phyloP scores from a whole-genome alignment of 2,888 invertebrate species.

The Prosapia bicincta region DNA sequence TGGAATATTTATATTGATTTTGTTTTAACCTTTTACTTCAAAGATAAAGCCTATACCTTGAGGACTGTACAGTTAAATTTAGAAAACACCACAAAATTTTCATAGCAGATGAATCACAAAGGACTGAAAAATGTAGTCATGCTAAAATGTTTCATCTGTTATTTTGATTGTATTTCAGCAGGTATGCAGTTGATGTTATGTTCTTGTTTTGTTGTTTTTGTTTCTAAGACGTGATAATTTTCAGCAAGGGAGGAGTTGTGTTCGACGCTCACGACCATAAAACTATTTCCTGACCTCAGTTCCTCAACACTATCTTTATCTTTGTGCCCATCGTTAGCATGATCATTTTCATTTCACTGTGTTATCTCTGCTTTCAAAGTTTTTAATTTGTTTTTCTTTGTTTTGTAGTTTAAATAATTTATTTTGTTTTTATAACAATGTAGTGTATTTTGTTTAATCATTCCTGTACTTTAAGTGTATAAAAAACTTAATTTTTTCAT shows the following conservation, averaged over 20 bases:
- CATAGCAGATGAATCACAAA: too few species aligned
- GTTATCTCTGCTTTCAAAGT: background rate
- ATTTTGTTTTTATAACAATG: background rate
- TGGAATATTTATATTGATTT: too few species aligned
- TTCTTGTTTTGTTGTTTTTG: background rate
- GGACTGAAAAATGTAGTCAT: too few species aligned
- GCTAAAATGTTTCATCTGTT: too few species aligned
- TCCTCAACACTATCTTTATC: background rate
- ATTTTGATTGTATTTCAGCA: too few species aligned
- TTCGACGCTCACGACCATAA: background rate
- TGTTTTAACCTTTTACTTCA: too few species aligned
- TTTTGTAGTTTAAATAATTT: background rate
- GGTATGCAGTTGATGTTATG: background rate
- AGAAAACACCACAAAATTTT: too few species aligned
- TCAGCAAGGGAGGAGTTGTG: background rate
- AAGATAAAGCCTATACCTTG: too few species aligned
- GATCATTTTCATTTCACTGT: background rate
- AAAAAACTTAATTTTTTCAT: background rate
- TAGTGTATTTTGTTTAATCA: background rate
- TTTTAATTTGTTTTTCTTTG: slow-evolving; percentile 1
- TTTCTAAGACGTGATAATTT: slow-evolving; percentile 2
- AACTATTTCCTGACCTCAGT: background rate
- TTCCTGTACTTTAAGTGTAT: background rate
- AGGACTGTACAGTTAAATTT: too few species aligned
- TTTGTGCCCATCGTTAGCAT: background rate